Evolutionary conservation across 2,113 vertebrate genomes (phyloP).

Genomic region (Etheostoma spectabile): DNA sequence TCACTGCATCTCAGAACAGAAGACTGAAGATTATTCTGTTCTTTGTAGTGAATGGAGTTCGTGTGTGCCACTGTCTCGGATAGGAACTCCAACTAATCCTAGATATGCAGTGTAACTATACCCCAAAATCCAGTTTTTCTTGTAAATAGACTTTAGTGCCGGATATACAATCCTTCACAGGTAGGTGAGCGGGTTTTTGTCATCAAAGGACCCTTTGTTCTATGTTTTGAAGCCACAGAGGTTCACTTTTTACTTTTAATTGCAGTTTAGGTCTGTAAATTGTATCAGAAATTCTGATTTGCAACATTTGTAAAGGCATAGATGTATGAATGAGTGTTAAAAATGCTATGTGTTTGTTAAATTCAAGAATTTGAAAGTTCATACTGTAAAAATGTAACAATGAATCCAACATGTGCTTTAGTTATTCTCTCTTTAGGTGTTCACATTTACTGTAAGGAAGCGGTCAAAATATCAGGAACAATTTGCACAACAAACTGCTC

Average conservation of each 20-base stretch:
- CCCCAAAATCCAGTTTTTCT: constrained; percentile 46
- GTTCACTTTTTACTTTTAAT: constrained; percentile 31
- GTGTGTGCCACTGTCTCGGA: constrained; percentile 16
- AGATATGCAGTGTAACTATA: constrained; percentile 48
- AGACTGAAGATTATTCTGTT: constrained; percentile 38
- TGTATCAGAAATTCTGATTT: neutral
- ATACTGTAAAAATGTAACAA: neutral
- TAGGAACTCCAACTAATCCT: constrained; percentile 53
- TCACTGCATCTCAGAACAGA: constrained; percentile 45
- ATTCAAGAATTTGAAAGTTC: neutral
- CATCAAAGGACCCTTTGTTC: constrained; percentile 54
- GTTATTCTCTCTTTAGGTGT: neutral
- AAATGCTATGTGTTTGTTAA: neutral
- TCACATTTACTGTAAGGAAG: neutral
- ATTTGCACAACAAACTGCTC: neutral
- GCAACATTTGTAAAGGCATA: neutral
- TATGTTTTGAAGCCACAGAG: constrained; percentile 7
- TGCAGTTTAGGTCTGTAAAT: constrained; percentile 18
- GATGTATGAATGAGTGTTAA: neutral
- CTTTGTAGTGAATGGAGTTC: neutral
- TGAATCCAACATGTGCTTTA: neutral
- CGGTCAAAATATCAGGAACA: neutral
- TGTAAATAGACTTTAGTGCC: constrained; percentile 53
- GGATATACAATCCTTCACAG: constrained; percentile 50
- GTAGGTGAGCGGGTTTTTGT: constrained; percentile 29